Percentiles rank a stretch among this genome's conserved stretches.
phyloP scores from a whole-genome alignment of 2,888 invertebrate genomes.

The Steinernema scapterisci region DNA sequence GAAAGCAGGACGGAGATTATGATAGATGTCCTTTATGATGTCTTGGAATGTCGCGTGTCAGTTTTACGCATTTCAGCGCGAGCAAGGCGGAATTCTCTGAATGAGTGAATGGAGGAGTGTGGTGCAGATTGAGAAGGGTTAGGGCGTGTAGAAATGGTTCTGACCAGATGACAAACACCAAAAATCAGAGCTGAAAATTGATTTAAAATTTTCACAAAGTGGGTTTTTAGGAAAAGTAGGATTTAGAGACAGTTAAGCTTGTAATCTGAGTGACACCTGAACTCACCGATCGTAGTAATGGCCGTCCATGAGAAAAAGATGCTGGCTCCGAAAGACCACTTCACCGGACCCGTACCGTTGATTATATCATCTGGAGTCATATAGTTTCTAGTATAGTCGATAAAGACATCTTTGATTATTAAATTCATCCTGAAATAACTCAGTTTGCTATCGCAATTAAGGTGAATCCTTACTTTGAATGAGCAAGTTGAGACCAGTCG shows the following conservation, averaged over 20 bases:
- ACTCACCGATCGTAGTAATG: conserved; percentile 67
- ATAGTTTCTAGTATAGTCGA: conserved; percentile 66
- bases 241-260: too few species aligned
- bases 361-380: conserved; percentile 66
- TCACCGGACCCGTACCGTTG: conserved; percentile 61
- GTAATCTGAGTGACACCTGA: too few species aligned
- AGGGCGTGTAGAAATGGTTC: too few species aligned
- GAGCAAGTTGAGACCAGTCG: conserved; percentile 55
- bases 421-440: conserved; percentile 51
- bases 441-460: background rate
- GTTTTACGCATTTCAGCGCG: background rate
- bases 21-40: conserved; percentile 23
- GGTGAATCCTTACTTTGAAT: conserved; percentile 51
- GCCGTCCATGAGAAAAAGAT: conserved; percentile 68
- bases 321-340: conserved; percentile 66
- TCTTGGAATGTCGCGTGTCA: background rate
- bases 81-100: too few species aligned
- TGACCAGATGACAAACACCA: background rate
- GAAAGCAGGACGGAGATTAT: conserved; percentile 12
- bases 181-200: background rate
- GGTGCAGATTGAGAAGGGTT: too few species aligned
- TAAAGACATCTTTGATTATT: conserved; percentile 62
- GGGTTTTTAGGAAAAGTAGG: too few species aligned
- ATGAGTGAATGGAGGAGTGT: too few species aligned
- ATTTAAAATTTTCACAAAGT: too few species aligned